Base-by-base conservation (phyloP, 1,140 invertebrate species). In the Sweltsa coloradensis region DNA sequence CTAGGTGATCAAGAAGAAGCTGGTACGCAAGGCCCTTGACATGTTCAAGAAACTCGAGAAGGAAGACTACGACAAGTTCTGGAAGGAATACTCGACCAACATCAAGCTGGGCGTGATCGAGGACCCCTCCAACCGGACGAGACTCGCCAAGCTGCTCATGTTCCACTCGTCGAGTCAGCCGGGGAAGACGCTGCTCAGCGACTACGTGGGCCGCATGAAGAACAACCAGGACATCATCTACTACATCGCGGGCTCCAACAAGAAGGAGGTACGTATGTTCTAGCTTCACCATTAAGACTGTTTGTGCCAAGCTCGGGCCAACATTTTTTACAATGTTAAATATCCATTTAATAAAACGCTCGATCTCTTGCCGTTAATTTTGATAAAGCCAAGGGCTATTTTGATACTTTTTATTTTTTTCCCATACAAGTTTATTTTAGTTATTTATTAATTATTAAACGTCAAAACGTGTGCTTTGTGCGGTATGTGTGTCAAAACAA, bases 21-120 rank as follows among this genome's bases (percentile, higher is more conserved):
- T 99, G 22, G 85, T 99, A 2, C 77, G 96, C 34, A 99, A 99
- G 66, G 89, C 91, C 1, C 69, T 97, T 27, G 97, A 97, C 60
- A 98, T 97, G 94, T 80, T 98, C 31, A 98, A 98, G 71, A 99
- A 99, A 68, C 79, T 99, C 27, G 75, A 84, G 37, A 83, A 86
- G 43, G 89, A 91, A 45, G 84, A 93, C 21, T 97, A 91, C 61
- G 79, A 88, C 3, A 81, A 84, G 55, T 99, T 99, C 77, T 99
- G 95, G 94, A 96, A 97, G 60, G 96, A 99, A 67, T 99, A 93
- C 69, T 95, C 92, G 34, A 99, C 95, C 37, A 98, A 97, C 67
- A 87, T 96, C 54, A 99, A 98, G 70, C 69, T 99, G 48, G 96
- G 97, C 36, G 79, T 97, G 18, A 95, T 98, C 74, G 97, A 99